Evolutionary conservation across 2,888 invertebrate genomes (phyloP), one percentile per base, ranked within the genome.

Genomic region (Allolobophora icterica): DNA sequence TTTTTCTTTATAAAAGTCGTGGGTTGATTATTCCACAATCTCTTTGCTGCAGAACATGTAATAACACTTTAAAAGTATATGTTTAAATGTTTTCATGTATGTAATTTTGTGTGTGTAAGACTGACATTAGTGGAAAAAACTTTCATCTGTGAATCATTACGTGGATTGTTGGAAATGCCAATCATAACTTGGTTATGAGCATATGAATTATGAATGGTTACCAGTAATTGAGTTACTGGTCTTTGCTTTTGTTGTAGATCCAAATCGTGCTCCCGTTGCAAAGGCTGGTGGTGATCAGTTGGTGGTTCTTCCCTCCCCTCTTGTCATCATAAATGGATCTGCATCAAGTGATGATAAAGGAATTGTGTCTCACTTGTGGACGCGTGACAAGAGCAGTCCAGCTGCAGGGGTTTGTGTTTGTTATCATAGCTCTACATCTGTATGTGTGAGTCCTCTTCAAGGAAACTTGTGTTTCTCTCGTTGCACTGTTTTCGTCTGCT

Each of bases 261-360:
- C 97, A 95, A 99, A 99, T 96, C 97, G 97, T 92, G 97, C 97
- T 13, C 98, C 98, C 0, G 97, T 97, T 94, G 98, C 98, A 0
- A 97, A 97, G 94, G 98, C 97, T 1, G 98, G 98, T 15, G 98
- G 97, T 0, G 97, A 98, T 95, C 97, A 97, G 94, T 97, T 97
- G 33, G 96, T 98, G 0, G 96, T 97, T 89, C 96, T 98, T 90
- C 98, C 98, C 0, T 95, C 97, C 8, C 96, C 89, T 52, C 97
- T 97, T 34, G 96, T 98, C 19, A 96, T 97, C 90, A 96, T 98
- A 91, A 98, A 98, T 95, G 98, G 98, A 0, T 97, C 97, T 0
- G 96, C 96, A 92, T 98, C 98, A 0, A 97, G 96, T 34, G 98
- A 98, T 95, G 98, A 98, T 96, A 97, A 98, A 94, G 97, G 97